Evolutionary conservation across 1,140 invertebrate genomes (phyloP), one percentile per base, ranked within the genome.

Genomic region (Drosophila santomea): DNA sequence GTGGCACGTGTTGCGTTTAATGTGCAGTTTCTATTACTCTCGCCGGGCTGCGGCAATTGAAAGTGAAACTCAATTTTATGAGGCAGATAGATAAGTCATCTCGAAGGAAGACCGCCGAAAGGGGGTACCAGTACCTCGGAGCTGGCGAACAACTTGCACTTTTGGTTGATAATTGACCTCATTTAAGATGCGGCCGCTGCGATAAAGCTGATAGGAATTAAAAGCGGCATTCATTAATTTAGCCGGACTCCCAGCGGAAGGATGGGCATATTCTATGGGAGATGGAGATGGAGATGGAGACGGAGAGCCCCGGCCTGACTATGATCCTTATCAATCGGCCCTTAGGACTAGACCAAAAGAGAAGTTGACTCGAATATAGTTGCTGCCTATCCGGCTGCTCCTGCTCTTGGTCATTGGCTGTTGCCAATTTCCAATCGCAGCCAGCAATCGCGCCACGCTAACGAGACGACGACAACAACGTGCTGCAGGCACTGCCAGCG

Each of bases 1-100:
- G 84, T 88, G 80, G 84, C 84, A 89, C 84, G 84, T 88, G 84
- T 84, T 89, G 68, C 73, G 72, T 89, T 88, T 88, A 89, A 88
- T 89, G 84, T 88, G 84, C 83, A 88, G 84, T 88, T 88, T 88
- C 83, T 88, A 89, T 89, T 88, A 88, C 83, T 89, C 82, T 88
- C 78, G 78, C 82, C 78, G 45, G 41, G 61, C 57, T 57, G 48
- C 54, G 58, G 68, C 82, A 68, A 79, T 75, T 74, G 83, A 88
- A 88, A 88, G 83, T 88, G 83, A 88, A 88, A 88, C 84, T 89
- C 69, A 74, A 43, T 56, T 84, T 84, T 88, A 80, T 89, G 83
- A 89, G 72, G 56, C 39, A 56, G 58, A 57, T 74, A 69, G 62
- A 68, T 60, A 51, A 48, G 32, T 44, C 71, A 66, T 47, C 45